Evolutionary conservation across 2,797 vertebrate genomes (phyloP), one percentile per base, ranked within the genome.

Genomic region (Peromyscus eremicus): DNA sequence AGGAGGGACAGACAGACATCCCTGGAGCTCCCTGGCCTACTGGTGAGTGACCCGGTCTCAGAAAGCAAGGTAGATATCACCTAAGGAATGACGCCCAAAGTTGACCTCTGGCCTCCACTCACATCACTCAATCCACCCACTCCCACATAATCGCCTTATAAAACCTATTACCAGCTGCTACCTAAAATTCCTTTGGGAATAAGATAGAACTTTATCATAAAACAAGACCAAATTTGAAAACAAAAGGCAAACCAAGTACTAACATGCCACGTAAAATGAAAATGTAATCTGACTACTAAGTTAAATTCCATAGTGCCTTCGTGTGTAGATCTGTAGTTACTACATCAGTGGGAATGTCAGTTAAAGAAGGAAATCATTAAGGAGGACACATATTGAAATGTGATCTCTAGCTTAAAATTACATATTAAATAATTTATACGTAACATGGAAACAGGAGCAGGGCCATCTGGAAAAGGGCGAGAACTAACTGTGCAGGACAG

Each of bases 351-450:
- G 16, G 32, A 92, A 89, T 75, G 34, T 83, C 66, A 79, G 34
- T 89, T 82, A 87, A 49, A 94, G 57, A 34, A 87, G n/a, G 79
- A 82, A 85, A 37, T 57, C 66, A 66, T 77, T 83, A 80, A 94
- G 87, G 77, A 94, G 73, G 17, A 92, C 34, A 91, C 25, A 81
- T 29, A 52, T 23, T 71, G 68, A 95, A 93, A 93, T 70, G 80
- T 89, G 32, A 87, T 52, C 82, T 94, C 43, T 60, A 93, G 89
- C 25, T 57, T 80, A 68, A 93, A 95, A 95, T 55, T 27, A 87
- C n/a, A 68, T 40, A 55, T 57, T 71, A 87, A 73, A 55, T 27
- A n/a, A 37, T 55, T 43, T 49, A 52, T 49, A 68, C 23, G 11
- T 16, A 55, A 37, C 46, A 86, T 55, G 84, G 57, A 73, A 87